Evolutionary conservation across 2,888 invertebrate species (phyloP).

Genomic region (Drosophila subquinaria): DNA sequence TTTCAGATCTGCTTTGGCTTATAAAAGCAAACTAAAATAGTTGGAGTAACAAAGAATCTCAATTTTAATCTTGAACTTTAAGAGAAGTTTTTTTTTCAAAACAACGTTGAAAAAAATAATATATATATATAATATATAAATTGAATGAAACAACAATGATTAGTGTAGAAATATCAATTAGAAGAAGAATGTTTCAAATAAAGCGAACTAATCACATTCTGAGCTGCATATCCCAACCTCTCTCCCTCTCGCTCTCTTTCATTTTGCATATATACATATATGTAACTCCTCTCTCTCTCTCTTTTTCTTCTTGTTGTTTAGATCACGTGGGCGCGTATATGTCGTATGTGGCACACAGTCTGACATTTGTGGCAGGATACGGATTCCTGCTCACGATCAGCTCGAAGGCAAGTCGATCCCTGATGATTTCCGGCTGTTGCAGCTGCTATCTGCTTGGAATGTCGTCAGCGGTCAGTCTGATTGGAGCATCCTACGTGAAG

Average conservation of each 20-base stretch:
- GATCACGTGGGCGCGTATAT: slow-evolving; percentile 82
- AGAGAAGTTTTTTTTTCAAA: background rate
- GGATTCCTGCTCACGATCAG: slow-evolving; percentile 81
- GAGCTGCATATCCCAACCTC: background rate
- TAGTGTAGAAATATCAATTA: background rate
- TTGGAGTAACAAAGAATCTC: background rate
- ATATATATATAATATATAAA: background rate
- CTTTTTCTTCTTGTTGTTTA: slow-evolving; percentile 30
- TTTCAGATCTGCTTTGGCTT: background rate
- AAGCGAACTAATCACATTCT: background rate
- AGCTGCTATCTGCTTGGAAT: slow-evolving; percentile 81
- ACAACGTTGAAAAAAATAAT: background rate
- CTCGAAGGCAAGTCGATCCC: slow-evolving; percentile 73
- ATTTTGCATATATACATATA: background rate
- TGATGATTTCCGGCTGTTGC: slow-evolving; percentile 76
- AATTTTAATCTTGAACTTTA: background rate
- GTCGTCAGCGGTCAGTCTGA: slow-evolving; percentile 79
- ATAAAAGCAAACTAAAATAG: background rate
- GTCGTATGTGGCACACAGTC: slow-evolving; percentile 82
- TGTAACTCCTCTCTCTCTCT: background rate
- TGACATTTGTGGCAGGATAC: slow-evolving; percentile 79
- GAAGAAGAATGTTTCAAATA: background rate
- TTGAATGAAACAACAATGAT: background rate
- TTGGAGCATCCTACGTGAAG: slow-evolving; percentile 68
- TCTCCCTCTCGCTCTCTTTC: background rate